A percentile compares a stretch with the other conserved stretches of the same genome.
These are phyloP conservation scores for Cranoglanis bouderius DNA, from an alignment of 2,113 vertebrate genomes.

Conservation along the genomic window DNA sequence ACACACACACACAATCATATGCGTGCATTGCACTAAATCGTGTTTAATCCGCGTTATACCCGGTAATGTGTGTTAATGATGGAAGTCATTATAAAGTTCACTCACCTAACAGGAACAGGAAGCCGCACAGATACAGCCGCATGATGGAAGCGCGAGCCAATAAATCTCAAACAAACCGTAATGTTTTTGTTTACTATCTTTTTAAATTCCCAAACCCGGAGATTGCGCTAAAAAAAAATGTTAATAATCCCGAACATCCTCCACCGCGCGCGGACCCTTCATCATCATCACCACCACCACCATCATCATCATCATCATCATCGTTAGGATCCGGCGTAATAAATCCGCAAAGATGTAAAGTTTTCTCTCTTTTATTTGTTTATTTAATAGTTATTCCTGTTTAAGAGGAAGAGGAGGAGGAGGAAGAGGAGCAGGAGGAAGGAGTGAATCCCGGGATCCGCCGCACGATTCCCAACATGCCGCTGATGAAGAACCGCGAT, in stretches of 20 bases:
- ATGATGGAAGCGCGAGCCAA: conserved; percentile 46
- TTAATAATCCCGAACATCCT: neutral
- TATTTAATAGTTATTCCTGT: neutral
- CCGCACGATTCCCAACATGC: neutral
- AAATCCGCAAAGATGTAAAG: neutral
- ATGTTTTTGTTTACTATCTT: neutral
- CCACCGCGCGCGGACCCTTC: neutral
- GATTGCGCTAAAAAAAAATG: neutral
- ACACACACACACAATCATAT: neutral
- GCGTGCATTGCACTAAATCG: no score
- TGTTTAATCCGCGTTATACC: neutral
- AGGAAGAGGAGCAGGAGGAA: neutral
- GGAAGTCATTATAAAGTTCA: neutral
- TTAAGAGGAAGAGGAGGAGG: neutral
- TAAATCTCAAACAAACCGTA: neutral
- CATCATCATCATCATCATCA: neutral
- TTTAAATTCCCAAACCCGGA: neutral
- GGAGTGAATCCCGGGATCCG: neutral
- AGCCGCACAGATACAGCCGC: conserved; percentile 55
- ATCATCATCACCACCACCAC: neutral
- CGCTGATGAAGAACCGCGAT: neutral
- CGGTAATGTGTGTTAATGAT: neutral
- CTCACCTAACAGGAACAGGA: conserved; percentile 61
- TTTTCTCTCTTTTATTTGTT: neutral
- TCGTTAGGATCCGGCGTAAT: neutral